phyloP scores from a whole-genome alignment of 2,113 vertebrate species.

The Heterochromis multidens region DNA sequence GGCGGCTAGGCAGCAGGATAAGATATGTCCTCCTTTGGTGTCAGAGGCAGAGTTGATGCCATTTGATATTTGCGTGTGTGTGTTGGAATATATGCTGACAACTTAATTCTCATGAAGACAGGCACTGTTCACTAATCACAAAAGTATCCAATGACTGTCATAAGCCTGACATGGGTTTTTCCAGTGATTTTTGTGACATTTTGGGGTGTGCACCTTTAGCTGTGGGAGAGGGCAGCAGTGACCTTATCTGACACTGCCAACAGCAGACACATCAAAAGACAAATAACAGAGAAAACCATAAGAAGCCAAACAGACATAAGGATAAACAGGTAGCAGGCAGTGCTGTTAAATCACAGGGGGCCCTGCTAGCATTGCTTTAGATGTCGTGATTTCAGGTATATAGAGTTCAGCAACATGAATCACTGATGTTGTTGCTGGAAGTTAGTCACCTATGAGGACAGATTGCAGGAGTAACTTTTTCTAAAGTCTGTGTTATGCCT shows the following conservation, averaged over 20 bases:
- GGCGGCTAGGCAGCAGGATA: constrained; percentile 34
- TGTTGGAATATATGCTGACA: neutral
- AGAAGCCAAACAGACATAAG: neutral
- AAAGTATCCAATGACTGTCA: neutral
- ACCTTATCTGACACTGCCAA: constrained; percentile 11
- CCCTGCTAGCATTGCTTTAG: neutral
- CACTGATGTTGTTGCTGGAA: neutral
- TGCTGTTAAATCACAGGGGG: neutral
- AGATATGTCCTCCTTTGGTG: constrained; percentile 35
- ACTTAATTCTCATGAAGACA: neutral
- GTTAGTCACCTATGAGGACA: neutral
- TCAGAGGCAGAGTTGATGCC: constrained; percentile 21
- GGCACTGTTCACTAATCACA: neutral
- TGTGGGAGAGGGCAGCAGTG: neutral
- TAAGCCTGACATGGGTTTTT: neutral
- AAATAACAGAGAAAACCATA: neutral
- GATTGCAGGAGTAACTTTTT: neutral
- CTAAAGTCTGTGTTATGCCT: neutral
- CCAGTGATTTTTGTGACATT: neutral
- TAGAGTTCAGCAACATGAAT: neutral
- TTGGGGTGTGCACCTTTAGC: neutral
- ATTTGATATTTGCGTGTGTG: constrained; percentile 16
- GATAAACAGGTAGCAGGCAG: neutral
- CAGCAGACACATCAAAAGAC: constrained; percentile 8
- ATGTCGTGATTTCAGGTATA: neutral